Evolutionary conservation across 2,113 vertebrate genomes (phyloP), one percentile per base, ranked within the genome.

Genomic region (Pao palembangensis): DNA sequence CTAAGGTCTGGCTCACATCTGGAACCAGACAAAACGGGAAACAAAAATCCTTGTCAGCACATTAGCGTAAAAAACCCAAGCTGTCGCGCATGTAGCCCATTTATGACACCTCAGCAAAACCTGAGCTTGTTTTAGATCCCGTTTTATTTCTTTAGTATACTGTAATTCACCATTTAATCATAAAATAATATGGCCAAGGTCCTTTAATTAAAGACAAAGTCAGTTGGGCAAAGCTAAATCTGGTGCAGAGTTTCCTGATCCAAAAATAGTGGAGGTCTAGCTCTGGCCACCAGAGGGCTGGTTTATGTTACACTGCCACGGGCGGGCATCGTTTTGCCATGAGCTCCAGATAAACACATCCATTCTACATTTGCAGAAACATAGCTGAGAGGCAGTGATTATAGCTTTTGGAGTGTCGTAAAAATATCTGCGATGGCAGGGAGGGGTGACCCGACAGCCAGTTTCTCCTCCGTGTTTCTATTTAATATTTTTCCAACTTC

Each of bases 341-440:
- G 53, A 62, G 79, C 48, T 62, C 83, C 74, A 79, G 82, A 85
- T 87, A 85, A 91, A 90, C 81, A 79, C 87, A 81, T 85, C 81
- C 84, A 84, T 82, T 88, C 80, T 76, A 77, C 81, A 82, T 69
- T 80, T 72, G 77, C 70, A 81, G 81, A 83, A 76, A 84, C 78
- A 72, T 74, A 86, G 67, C 89, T 89, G 81, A 60, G 56, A 81
- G 63, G 80, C 88, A 81, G 52, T 76, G 82, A 89, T 92, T 91
- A 91, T 71, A 89, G 88, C 78, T 69, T 67, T 61, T 58, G 85
- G 81, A 77, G 76, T 71, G 80, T 76, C 49, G 25, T 80, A 86
- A 83, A 90, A 86, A 88, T 84, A 87, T 81, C 76, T 79, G 57
- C 73, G 42, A 50, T 23, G 65, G 72, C 75, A 75, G 69, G 71